These are phyloP conservation scores for Apistogramma diplotaenia DNA, from an alignment of 2,113 vertebrate species.

Conservation along the genomic window DNA sequence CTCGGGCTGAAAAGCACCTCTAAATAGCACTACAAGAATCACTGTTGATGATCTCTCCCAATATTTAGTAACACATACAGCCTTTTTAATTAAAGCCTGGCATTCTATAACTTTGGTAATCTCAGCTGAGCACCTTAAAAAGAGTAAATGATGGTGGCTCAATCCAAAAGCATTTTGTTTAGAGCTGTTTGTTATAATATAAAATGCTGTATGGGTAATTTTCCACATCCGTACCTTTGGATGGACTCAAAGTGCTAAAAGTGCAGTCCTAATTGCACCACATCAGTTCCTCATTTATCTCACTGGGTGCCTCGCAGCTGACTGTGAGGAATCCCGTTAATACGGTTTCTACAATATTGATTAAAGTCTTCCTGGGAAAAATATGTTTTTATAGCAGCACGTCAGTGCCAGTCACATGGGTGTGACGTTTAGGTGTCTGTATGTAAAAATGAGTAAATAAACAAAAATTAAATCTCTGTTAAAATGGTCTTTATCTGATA, in stretches of 20 bases:
- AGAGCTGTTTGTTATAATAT: not conserved
- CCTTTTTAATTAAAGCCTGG: not conserved
- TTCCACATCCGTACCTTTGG: not conserved
- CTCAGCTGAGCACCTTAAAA: not conserved
- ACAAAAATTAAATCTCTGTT: not conserved
- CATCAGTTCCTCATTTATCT: not conserved
- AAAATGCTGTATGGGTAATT: not conserved
- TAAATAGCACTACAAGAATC: slow-evolving; percentile 31
- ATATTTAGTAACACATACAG: not conserved
- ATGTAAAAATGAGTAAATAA: not conserved
- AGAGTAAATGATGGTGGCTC: not conserved
- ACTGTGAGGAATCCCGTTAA: not conserved
- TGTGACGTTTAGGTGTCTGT: not conserved
- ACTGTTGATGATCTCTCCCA: not conserved
- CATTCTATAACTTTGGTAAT: not conserved
- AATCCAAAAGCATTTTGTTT: not conserved
- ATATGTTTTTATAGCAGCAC: not conserved
- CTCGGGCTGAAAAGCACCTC: slow-evolving; percentile 21
- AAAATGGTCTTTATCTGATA: not conserved
- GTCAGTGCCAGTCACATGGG: not conserved
- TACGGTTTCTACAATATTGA: not conserved
- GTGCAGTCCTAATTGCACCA: not conserved
- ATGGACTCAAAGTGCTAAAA: not conserved
- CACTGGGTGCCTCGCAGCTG: not conserved
- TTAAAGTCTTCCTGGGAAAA: not conserved